Conservation (phyloP, 2,797 vertebrate species). For the Neopelma chrysocephalum region DNA sequence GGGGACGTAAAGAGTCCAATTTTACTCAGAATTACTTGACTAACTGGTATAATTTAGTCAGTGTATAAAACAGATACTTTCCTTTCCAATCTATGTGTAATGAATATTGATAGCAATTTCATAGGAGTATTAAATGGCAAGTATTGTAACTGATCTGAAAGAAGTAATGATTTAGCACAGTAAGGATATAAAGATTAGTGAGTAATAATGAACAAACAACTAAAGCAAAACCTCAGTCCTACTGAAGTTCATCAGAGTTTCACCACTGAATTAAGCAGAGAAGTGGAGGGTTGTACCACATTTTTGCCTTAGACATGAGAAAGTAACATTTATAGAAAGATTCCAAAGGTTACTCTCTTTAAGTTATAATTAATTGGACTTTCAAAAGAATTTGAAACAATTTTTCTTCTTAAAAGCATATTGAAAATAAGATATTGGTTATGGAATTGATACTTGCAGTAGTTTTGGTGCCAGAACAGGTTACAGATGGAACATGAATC, state of each 20-base stretch:
- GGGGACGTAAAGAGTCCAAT: neutral
- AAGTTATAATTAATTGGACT: neutral
- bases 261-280: neutral
- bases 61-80: neutral
- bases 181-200: neutral
- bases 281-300: rapidly evolving
- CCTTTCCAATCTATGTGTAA: neutral
- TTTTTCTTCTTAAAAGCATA: neutral
- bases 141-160: neutral
- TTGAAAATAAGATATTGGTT: neutral
- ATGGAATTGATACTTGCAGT: neutral
- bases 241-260: neutral
- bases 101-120: neutral
- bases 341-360: rapidly evolving
- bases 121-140: neutral
- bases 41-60: neutral
- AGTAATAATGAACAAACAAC: neutral
- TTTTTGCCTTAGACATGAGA: neutral
- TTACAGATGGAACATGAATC: neutral
- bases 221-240: neutral
- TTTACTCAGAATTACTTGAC: neutral
- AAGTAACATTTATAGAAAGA: neutral
- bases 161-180: neutral
- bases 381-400: neutral
- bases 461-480: neutral